phyloP scores from a whole-genome alignment of 1,140 invertebrate genomes.

The Arctopsyche grandis region DNA sequence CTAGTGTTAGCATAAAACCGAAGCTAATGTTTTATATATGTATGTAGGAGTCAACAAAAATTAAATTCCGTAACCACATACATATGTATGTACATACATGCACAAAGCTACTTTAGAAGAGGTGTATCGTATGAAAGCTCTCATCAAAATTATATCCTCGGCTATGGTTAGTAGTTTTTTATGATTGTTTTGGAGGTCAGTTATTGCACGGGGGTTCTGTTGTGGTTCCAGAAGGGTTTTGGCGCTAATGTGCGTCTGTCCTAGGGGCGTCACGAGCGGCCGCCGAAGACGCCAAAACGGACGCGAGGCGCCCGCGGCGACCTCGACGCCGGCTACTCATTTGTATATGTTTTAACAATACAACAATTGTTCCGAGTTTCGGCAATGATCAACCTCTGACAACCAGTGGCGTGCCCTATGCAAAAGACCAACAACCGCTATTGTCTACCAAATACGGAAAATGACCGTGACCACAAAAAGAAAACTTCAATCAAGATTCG shows the following conservation, averaged over 20 bases:
- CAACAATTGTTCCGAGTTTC: constrained; percentile 6
- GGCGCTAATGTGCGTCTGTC: not conserved
- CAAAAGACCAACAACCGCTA: not conserved
- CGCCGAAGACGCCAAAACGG: not conserved
- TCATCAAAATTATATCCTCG: too few relatives aligned
- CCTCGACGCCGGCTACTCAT: not conserved
- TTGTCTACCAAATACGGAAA: too few relatives aligned
- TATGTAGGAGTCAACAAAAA: too few relatives aligned
- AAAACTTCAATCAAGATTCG: too few relatives aligned
- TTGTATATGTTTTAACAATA: constrained; percentile 2
- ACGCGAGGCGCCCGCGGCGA: not conserved
- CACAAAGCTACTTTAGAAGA: too few relatives aligned
- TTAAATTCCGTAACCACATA: too few relatives aligned
- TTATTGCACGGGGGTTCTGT: not conserved
- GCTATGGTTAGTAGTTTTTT: not conserved
- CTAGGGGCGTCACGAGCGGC: constrained; percentile 8
- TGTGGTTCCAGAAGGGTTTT: not conserved
- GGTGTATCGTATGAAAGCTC: too few relatives aligned
- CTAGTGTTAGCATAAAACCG: too few relatives aligned
- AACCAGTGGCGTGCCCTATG: not conserved
- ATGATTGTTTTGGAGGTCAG: not conserved
- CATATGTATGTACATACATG: too few relatives aligned
- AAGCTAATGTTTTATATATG: too few relatives aligned
- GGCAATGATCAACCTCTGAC: not conserved
- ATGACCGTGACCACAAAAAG: too few relatives aligned